phyloP scores from a whole-genome alignment of 2,888 invertebrate genomes.

The Cantharis lateralis region DNA sequence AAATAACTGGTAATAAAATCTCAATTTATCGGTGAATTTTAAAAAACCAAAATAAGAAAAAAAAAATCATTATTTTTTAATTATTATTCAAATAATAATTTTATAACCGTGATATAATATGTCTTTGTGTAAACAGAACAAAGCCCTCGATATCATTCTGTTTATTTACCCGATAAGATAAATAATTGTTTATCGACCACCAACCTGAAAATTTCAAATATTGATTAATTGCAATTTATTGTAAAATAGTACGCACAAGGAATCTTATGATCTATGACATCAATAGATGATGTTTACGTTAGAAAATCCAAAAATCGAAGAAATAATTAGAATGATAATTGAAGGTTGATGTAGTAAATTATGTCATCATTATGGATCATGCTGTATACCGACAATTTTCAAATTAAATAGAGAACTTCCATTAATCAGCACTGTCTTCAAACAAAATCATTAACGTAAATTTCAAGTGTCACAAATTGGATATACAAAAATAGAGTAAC shows the following conservation, averaged over 20 bases:
- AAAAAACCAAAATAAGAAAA: too few relatives aligned
- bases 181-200: neutral
- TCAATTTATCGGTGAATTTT: too few relatives aligned
- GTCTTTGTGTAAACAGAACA: neutral
- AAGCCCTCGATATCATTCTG: neutral
- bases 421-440: neutral
- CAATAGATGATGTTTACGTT: neutral
- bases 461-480: neutral
- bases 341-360: neutral
- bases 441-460: neutral
- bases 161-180: neutral
- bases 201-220: neutral
- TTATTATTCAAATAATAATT: too few relatives aligned
- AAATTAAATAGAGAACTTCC: neutral
- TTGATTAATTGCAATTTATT: neutral
- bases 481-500: neutral
- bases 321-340: neutral
- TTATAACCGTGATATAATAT: too few relatives aligned
- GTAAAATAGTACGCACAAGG: neutral
- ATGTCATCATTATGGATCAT: neutral
- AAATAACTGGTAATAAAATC: too few relatives aligned
- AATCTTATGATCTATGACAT: neutral
- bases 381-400: neutral
- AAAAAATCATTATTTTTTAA: too few relatives aligned
- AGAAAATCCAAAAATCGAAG: neutral